Evolutionary conservation across 2,797 vertebrate species (phyloP), one percentile per base, ranked within the genome.

Genomic region (Sebastes reedi): DNA sequence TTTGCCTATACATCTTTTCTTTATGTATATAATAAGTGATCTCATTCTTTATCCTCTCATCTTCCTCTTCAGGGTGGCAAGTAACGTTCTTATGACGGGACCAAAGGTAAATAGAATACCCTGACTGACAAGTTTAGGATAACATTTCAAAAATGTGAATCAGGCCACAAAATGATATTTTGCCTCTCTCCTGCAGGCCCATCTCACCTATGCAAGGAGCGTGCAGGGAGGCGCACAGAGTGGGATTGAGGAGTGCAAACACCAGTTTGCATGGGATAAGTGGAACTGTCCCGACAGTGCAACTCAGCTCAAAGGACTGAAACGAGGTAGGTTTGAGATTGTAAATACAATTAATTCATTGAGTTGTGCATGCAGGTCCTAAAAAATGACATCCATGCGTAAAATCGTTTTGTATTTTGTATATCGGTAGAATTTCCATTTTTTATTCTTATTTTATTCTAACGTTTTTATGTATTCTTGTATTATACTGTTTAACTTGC

Each of bases 41-140:
- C 16, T 67, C 16, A 50, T 30, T 27, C 1, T 56, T 24, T 20
- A 46, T 65, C 5, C 11, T 69, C 16, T 42, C 25, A 4, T 77
- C 6, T 90, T 82, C 76, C 88, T 90, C 46, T 91, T 90, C 85
- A 99, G 98, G 98, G 95, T 97, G 67, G 97, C 97, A 77, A 98
- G 97, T 88, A 99, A 99, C 93, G 96, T 99, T 85, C 95, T 99
- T 42, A 97, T 99, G 97, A 98, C 97, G 22, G 98, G 98, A 91
- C 96, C 98, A 24, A 99, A 99, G 97, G 98, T 99, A 97, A 95
- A 79, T 32, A 61, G 8, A 59, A 20, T 3, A 29, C 3, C 7
- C 3, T n/a, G 11, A 25, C 3, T n/a, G 11, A 22, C 5, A 66
- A 4, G 14, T 39, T 39, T 14, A 14, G 4, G 1, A 62, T 12